Conservation (phyloP, 2,888 invertebrate species). For the Tipula confusa region DNA sequence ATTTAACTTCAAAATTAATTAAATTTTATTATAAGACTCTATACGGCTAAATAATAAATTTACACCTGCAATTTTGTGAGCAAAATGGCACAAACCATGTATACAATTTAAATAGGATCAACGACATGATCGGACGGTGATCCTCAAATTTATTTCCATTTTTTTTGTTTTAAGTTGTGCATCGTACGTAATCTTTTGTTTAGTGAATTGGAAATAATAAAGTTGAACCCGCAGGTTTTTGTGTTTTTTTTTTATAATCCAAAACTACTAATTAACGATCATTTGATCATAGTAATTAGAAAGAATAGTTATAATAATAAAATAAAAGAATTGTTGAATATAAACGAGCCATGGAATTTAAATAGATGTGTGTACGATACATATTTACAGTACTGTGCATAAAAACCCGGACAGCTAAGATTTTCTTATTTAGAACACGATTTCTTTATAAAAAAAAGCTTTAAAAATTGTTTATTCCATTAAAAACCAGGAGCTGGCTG, state of each 20-base stretch:
- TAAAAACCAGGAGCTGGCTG: too few relatives aligned
- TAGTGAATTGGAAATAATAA: not conserved
- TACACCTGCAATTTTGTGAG: not conserved
- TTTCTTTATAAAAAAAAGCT: too few relatives aligned
- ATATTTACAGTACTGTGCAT: not conserved
- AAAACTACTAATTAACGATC: slow-evolving; percentile 9
- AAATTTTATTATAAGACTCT: not conserved
- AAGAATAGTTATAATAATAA: not conserved
- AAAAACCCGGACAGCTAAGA: too few relatives aligned
- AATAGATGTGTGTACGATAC: not conserved
- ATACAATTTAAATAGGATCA: not conserved
- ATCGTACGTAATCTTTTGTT: not conserved
- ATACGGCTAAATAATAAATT: not conserved
- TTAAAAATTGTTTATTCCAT: too few relatives aligned
- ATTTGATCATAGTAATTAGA: slow-evolving; percentile 25
- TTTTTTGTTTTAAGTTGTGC: not conserved
- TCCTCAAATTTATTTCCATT: not conserved
- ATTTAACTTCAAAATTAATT: not conserved
- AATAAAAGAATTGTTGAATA: not conserved
- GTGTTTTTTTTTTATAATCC: not conserved
- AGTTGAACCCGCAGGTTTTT: not conserved
- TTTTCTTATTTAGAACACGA: too few relatives aligned
- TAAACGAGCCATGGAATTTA: not conserved
- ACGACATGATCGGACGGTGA: not conserved
- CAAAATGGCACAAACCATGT: not conserved